phyloP scores from a whole-genome alignment of 2,113 vertebrate species.

The Stictonetta naevosa region DNA sequence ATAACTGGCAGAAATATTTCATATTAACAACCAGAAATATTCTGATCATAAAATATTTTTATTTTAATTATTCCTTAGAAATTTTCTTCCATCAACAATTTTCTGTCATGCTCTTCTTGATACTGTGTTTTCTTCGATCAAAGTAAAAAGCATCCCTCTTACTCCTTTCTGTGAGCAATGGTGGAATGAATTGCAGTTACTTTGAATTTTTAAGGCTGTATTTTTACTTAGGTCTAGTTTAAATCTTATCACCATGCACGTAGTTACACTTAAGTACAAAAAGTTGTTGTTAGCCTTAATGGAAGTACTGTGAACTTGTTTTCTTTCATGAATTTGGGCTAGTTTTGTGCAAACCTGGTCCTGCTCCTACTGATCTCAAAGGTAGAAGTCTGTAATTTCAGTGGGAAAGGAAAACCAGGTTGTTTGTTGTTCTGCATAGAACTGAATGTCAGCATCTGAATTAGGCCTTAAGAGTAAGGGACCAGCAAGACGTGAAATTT shows the following conservation, averaged over 20 bases:
- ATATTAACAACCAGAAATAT: background rate
- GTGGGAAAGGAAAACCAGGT: background rate
- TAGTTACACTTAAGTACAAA: background rate
- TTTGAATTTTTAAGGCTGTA: background rate
- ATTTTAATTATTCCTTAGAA: background rate
- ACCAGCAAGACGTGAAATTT: background rate
- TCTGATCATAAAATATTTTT: background rate
- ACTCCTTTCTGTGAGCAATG: background rate
- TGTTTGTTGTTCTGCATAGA: background rate
- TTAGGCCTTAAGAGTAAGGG: too few relatives aligned
- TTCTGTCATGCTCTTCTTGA: background rate
- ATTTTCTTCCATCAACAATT: background rate
- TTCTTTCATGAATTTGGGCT: background rate
- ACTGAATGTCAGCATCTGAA: background rate
- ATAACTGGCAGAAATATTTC: background rate
- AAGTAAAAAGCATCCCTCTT: background rate
- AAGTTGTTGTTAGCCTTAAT: background rate
- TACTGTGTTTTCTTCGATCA: background rate
- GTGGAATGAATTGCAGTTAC: background rate
- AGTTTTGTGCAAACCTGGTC: background rate
- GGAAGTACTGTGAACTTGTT: background rate
- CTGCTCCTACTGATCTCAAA: background rate
- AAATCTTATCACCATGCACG: background rate
- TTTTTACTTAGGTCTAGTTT: background rate
- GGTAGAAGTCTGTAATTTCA: background rate